These are phyloP conservation scores for Nannoperca australis DNA, from an alignment of 2,797 vertebrate genomes.

Conservation along the genomic window DNA sequence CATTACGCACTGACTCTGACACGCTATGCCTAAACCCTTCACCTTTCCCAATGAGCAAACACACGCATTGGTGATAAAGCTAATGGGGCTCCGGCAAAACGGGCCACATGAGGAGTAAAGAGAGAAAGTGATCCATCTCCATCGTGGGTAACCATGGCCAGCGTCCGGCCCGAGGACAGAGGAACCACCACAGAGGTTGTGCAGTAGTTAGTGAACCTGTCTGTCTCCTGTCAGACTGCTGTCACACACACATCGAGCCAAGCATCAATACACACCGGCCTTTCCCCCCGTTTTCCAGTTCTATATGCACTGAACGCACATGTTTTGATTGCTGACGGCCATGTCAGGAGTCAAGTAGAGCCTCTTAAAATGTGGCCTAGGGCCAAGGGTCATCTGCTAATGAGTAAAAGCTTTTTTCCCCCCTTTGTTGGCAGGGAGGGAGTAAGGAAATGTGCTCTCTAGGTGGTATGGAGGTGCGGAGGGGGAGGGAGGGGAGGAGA, in stretches of 20 bases:
- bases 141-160: conserved; percentile 41
- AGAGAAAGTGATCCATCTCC: conserved; percentile 55
- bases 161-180: conserved; percentile 43
- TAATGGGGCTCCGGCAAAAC: conserved; percentile 52
- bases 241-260: conserved; percentile 78
- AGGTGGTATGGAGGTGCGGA: conserved; percentile 78
- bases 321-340: conserved; percentile 87
- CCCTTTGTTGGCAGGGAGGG: conserved; percentile 77
- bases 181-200: conserved; percentile 64
- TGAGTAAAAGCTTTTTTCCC: conserved; percentile 84
- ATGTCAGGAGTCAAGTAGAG: conserved; percentile 89
- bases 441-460: conserved; percentile 83
- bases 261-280: conserved; percentile 66
- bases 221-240: conserved; percentile 81
- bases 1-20: conserved; percentile 71
- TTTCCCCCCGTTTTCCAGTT: conserved; percentile 45
- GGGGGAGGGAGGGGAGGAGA: conserved; percentile 64
- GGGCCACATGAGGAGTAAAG: conserved; percentile 39
- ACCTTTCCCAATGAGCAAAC: conserved; percentile 59
- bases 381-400: conserved; percentile 85
- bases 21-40: conserved; percentile 61
- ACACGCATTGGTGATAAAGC: conserved; percentile 61
- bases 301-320: conserved; percentile 72
- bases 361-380: conserved; percentile 87
- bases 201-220: conserved; percentile 80